Conservation (phyloP, 2,888 invertebrate species). For the Camponotus fellah region DNA sequence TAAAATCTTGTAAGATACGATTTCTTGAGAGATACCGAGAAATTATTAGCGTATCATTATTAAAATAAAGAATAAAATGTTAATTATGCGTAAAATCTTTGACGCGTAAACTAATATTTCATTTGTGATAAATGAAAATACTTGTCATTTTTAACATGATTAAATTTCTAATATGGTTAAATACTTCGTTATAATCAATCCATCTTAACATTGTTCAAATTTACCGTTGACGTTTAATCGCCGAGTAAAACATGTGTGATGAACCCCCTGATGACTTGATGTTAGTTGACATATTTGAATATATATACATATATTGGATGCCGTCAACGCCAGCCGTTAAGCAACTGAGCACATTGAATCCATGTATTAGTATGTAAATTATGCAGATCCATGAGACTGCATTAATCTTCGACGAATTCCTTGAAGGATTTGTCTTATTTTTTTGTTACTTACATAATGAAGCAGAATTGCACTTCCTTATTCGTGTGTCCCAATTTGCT, state of each 20-base stretch:
- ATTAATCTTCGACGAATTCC: slow-evolving; percentile 76
- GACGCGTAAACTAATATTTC: not conserved
- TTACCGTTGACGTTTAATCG: slow-evolving; percentile 31
- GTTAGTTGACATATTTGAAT: slow-evolving; percentile 35
- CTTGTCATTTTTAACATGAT: not conserved
- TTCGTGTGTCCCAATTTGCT: not conserved
- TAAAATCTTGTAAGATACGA: not conserved
- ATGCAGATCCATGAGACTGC: slow-evolving; percentile 75
- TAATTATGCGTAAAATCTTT: not conserved
- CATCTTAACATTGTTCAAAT: slow-evolving; percentile 3
- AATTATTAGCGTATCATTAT: not conserved
- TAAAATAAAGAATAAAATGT: not conserved
- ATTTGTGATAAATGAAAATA: slow-evolving; percentile 1
- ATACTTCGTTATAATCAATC: slow-evolving; percentile 24
- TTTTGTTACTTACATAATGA: slow-evolving; percentile 71
- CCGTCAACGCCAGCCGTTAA: slow-evolving; percentile 59
- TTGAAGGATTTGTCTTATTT: slow-evolving; percentile 72
- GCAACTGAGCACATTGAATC: slow-evolving; percentile 68
- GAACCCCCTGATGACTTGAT: slow-evolving; percentile 31
- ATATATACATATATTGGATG: slow-evolving; percentile 12
- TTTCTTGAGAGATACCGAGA: not conserved
- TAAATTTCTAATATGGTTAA: not conserved
- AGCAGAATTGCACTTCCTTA: slow-evolving; percentile 20
- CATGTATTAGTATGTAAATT: slow-evolving; percentile 77
- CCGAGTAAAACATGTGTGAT: slow-evolving; percentile 14